Conservation (phyloP, 2,113 vertebrate genomes). For the Sander vitreus region DNA sequence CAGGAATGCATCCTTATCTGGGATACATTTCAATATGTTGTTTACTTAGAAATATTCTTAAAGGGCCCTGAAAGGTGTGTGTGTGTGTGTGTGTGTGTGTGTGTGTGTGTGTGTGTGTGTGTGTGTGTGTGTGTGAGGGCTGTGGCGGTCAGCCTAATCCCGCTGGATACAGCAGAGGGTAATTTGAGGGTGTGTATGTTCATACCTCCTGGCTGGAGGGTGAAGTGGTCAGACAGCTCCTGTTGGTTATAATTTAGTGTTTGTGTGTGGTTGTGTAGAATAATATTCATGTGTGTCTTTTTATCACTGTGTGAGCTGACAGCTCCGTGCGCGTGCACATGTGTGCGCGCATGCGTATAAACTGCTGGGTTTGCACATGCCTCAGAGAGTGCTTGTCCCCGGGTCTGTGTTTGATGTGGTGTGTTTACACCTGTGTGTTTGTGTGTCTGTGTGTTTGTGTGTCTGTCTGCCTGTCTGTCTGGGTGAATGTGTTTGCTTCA, state of each 20-base stretch:
- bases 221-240: slow-evolving; percentile 76
- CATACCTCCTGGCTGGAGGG: slow-evolving; percentile 74
- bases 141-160: slow-evolving; percentile 70
- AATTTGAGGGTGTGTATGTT: slow-evolving; percentile 81
- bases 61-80: slow-evolving; percentile 9
- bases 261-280: too few species aligned
- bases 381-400: slow-evolving; percentile 30
- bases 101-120: slow-evolving; percentile 24
- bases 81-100: slow-evolving; percentile 25
- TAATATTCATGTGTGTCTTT: too few species aligned
- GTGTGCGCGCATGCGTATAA: background rate
- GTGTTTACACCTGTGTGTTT: slow-evolving; percentile 54
- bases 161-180: slow-evolving; percentile 68
- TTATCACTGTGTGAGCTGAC: too few species aligned
- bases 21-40: too few species aligned
- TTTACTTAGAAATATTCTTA: too few species aligned
- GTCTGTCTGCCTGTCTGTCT: slow-evolving; percentile 4
- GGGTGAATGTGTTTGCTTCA: slow-evolving; percentile 43
- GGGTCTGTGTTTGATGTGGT: slow-evolving; percentile 55
- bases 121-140: slow-evolving; percentile 31
- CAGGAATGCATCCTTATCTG: background rate
- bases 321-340: background rate
- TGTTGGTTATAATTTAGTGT: too few species aligned
- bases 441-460: background rate
- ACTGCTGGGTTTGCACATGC: slow-evolving; percentile 33